Evolutionary conservation across 2,797 vertebrate genomes (phyloP).

Genomic region (Phalloptychus januarius): DNA sequence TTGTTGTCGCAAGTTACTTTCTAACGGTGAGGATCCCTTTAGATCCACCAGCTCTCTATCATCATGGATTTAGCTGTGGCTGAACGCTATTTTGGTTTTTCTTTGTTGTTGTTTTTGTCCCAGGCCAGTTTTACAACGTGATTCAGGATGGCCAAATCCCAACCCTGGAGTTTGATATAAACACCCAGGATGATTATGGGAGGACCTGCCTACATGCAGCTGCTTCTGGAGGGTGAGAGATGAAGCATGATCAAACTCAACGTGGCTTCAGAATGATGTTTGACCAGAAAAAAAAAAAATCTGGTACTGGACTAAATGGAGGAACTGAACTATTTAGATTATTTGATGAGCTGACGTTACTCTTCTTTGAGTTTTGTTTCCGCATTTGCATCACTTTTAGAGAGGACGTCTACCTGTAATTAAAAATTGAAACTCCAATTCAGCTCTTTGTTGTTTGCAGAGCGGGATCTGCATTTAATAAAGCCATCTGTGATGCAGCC

Average conservation of each 20-base stretch:
- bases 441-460: neutral
- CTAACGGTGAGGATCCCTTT: constrained; percentile 83
- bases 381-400: neutral
- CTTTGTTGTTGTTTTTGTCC: constrained; percentile 2
- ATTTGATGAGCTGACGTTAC: neutral
- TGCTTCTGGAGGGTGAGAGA: constrained; percentile 90
- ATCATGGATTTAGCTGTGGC: neutral
- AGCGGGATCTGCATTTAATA: neutral
- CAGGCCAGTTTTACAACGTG: constrained; percentile 96
- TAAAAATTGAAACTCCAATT: neutral
- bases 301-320: neutral
- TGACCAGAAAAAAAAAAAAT: neutral
- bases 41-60: neutral
- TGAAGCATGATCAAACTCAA: neutral
- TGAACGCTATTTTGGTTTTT: neutral
- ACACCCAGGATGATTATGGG: constrained; percentile 88
- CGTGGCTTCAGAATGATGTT: neutral
- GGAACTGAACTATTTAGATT: neutral
- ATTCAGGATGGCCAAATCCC: constrained; percentile 83
- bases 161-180: constrained; percentile 90
- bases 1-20: constrained; percentile 96
- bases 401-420: neutral
- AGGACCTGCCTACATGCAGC: constrained; percentile 96
- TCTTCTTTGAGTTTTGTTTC: neutral
- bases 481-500: neutral